Percentiles rank a stretch among this genome's conserved stretches.
Conservation (phyloP, 92 coral and sea anemone species). For the Actinostola sp. region DNA sequence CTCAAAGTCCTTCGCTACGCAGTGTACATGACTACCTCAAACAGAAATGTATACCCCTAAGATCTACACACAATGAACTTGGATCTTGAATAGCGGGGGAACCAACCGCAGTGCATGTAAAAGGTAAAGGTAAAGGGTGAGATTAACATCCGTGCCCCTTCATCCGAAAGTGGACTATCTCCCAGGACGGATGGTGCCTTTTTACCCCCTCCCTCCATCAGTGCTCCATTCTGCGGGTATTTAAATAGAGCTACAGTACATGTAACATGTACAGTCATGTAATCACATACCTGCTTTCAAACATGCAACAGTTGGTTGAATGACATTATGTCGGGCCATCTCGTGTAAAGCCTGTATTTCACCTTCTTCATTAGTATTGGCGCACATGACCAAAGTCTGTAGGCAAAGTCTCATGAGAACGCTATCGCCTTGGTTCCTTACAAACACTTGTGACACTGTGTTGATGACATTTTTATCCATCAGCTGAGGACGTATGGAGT, state of each 20-base stretch:
- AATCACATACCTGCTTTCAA: conserved; percentile 76
- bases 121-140: too few species aligned
- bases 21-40: too few species aligned
- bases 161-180: too few species aligned
- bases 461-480: conserved; percentile 59
- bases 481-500: conserved; percentile 63
- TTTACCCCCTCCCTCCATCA: too few species aligned
- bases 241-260: neutral
- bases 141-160: too few species aligned
- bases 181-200: too few species aligned
- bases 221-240: too few species aligned
- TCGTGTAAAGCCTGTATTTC: conserved; percentile 82
- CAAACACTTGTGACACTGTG: conserved; percentile 71
- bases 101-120: too few species aligned
- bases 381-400: conserved; percentile 91
- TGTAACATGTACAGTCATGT: neutral
- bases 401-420: conserved; percentile 81
- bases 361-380: conserved; percentile 76
- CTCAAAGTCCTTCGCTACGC: too few species aligned
- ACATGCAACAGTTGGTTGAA: conserved; percentile 80
- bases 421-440: conserved; percentile 81
- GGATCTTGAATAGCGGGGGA: too few species aligned
- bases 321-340: conserved; percentile 75
- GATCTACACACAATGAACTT: too few species aligned
- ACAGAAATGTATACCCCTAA: too few species aligned